phyloP scores from a whole-genome alignment of 37 sponge, comb jelly and placozoan genomes.

The Cliona cf. orientalis region DNA sequence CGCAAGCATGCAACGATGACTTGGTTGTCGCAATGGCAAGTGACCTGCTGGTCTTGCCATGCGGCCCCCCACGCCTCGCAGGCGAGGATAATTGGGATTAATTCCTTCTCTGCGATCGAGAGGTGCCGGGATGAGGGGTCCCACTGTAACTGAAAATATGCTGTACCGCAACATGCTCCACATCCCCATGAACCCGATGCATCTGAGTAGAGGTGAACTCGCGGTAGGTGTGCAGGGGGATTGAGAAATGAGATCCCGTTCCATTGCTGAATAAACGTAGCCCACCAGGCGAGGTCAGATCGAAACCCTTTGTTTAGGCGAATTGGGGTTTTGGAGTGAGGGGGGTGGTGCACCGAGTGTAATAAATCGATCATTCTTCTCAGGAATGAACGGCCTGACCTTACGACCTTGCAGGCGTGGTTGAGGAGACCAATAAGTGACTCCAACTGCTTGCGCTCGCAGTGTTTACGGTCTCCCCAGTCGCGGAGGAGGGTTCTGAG shows the following conservation, averaged over 20 bases:
- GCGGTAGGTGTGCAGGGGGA: too few relatives aligned
- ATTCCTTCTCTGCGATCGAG: too few relatives aligned
- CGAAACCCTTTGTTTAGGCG: too few relatives aligned
- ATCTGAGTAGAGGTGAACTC: too few relatives aligned
- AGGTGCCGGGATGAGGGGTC: too few relatives aligned
- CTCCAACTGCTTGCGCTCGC: constrained; percentile 3
- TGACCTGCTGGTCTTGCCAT: too few relatives aligned
- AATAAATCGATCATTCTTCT: constrained; percentile 27
- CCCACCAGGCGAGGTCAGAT: constrained; percentile 17
- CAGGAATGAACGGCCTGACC: constrained; percentile 26
- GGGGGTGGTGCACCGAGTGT: neutral
- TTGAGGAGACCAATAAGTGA: too few relatives aligned
- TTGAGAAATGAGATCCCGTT: too few relatives aligned
- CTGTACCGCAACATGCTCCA: constrained; percentile 6
- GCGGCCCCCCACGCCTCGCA: constrained; percentile 26
- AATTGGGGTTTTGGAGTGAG: too few relatives aligned
- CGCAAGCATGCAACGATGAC: constrained; percentile 9
- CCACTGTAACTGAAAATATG: too few relatives aligned
- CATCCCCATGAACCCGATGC: constrained; percentile 30
- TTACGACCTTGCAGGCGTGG: constrained; percentile 22
- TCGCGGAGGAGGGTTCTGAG: neutral
- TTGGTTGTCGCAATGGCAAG: too few relatives aligned
- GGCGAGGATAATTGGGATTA: constrained; percentile 3
- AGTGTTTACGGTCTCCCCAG: neutral
- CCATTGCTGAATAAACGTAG: neutral